Conservation (phyloP, 2,797 vertebrate species). For the Ceryle rudis region DNA sequence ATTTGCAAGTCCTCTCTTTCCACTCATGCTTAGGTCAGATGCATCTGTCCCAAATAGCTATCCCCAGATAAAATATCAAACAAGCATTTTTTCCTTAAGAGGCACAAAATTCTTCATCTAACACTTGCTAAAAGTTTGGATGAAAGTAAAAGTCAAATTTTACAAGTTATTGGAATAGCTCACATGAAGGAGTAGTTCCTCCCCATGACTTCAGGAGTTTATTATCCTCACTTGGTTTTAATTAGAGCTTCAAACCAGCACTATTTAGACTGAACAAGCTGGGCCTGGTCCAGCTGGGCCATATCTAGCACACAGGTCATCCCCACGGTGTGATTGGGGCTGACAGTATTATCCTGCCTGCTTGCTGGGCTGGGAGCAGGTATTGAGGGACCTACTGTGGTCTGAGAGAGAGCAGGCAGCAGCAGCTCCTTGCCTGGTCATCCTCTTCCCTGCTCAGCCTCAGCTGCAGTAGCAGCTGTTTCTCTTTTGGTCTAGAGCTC, state of each 20-base stretch:
- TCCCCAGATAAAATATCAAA: neutral
- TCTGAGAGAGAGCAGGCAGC: neutral
- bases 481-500: neutral
- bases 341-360: neutral
- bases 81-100: neutral
- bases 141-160: neutral
- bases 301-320: neutral
- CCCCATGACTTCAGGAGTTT: neutral
- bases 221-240: conserved; percentile 8
- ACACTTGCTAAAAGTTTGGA: neutral
- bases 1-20: neutral
- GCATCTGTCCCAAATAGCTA: neutral
- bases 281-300: neutral
- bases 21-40: neutral
- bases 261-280: neutral
- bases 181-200: neutral
- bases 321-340: accelerated
- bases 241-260: conserved; percentile 15
- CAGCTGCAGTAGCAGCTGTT: neutral
- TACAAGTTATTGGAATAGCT: neutral
- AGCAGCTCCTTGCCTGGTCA: neutral
- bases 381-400: neutral
- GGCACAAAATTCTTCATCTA: neutral
- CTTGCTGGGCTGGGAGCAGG: neutral
- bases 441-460: neutral